Conservation (phyloP, 2,797 vertebrate genomes). For the Gymnoscopelus microlampas region DNA sequence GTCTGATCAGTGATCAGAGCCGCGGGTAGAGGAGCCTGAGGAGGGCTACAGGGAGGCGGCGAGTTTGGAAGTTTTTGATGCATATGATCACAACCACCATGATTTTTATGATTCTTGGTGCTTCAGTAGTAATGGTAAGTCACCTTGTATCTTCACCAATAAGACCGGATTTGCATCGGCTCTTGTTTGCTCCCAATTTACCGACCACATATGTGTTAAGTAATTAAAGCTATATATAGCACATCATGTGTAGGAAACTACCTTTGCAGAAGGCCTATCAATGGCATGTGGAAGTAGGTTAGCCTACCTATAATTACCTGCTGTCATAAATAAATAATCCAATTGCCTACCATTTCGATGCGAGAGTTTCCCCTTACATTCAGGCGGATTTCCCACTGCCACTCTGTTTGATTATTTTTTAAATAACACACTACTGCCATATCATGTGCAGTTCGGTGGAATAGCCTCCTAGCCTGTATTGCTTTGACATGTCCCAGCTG, state of each 20-base stretch:
- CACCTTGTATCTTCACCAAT: conserved; percentile 40
- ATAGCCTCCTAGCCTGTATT: conserved; percentile 55
- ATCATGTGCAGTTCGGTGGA: conserved; percentile 59
- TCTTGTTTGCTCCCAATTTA: not conserved
- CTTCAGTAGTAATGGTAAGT: conserved; percentile 99
- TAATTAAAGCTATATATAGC: not conserved
- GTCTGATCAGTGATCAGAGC: conserved; percentile 72
- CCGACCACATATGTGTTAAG: not conserved
- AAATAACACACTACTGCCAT: conserved; percentile 37
- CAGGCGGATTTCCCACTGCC: conserved; percentile 50
- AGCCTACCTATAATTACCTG: conserved; percentile 71
- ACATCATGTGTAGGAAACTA: conserved; percentile 12
- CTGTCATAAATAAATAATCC: conserved; percentile 75
- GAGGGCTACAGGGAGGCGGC: conserved; percentile 81
- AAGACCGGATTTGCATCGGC: not conserved
- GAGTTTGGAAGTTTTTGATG: conserved; percentile 89
- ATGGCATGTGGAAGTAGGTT: conserved; percentile 72
- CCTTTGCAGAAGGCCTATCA: conserved; percentile 50
- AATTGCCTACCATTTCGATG: conserved; percentile 51
- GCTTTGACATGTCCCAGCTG: conserved; percentile 82
- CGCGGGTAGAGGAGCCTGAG: conserved; percentile 71
- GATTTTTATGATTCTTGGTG: conserved; percentile 99
- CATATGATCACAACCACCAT: conserved; percentile 99
- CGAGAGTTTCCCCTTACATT: conserved; percentile 54
- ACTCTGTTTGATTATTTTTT: conserved; percentile 29